Evolutionary conservation across 2,797 vertebrate species (phyloP), one percentile per base, ranked within the genome.

Genomic region (Pipistrellus kuhlii): DNA sequence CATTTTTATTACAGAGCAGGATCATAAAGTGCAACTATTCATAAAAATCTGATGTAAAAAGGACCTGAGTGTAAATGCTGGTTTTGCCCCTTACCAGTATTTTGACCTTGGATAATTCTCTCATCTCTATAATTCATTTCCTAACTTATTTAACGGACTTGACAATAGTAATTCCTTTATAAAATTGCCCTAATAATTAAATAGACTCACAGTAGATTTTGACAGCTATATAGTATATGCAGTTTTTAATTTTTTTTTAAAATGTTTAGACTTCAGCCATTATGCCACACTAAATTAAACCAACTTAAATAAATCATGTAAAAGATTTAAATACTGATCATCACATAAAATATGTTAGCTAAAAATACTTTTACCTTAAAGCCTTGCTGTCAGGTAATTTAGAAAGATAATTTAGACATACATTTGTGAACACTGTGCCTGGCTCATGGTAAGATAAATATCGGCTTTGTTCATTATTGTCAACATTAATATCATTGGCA

Each of bases 351-450:
- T 12, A 68, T 73, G 25, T 72, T 41, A 78, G 12, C 57, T 55
- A 84, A 78, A 73, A 81, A 64, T 55, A 90, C 32, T 83, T 83
- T 76, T 91, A 83, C 13, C 41, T 86, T 13, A 87, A 25, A 91
- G 4, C 2, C n/a, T 53, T 94, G 23, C 30, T 80, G n/a, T 90
- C 44, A 87, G 66, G 18, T 53, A 62, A 94, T 81, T 91, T 73
- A 66, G 66, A 44, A 85, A 84, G 13, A 88, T 66, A 78, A 94
- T 72, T 84, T 59, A 78, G 76, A 86, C 55, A 81, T 25, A 66
- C 25, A 80, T 80, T 72, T 78, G 62, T 83, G 15, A 91, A 27
- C 15, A 71, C 1, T 62, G 57, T 14, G 38, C 48, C 62, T 44
- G n/a, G 13, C 6, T 69, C 23, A 64, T 1, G 69, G 10, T 44